A percentile compares a stretch with the other conserved stretches of the same genome.
Evolutionary conservation across 2,113 vertebrate species (phyloP).

Genomic region (Pyrgilauda ruficollis): DNA sequence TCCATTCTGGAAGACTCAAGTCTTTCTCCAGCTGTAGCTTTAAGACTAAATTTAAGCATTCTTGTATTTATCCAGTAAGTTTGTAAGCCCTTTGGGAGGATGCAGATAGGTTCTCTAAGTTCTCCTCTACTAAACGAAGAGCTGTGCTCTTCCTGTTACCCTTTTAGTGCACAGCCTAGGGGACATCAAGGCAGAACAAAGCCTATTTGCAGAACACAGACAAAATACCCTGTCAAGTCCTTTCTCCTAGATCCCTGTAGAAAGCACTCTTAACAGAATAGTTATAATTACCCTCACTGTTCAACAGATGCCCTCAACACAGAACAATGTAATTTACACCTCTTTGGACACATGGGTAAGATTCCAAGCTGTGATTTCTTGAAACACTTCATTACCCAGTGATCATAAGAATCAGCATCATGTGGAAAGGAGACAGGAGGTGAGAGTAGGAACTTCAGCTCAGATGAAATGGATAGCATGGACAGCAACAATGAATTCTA

Average conservation of each 20-base stretch:
- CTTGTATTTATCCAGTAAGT: not conserved
- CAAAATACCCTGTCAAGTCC: not conserved
- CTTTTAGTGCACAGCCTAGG: not conserved
- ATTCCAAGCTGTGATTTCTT: not conserved
- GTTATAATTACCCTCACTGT: not conserved
- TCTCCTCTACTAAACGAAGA: not conserved
- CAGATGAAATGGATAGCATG: not conserved
- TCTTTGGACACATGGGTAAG: not conserved
- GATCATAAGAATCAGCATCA: not conserved
- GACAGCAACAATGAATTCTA: not conserved
- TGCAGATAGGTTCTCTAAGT: not conserved
- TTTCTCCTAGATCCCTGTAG: not conserved
- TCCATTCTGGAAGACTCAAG: not conserved
- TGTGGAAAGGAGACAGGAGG: not conserved
- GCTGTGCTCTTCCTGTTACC: not conserved
- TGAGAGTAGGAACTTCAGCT: not conserved
- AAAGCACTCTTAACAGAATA: not conserved
- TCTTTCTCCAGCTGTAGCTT: not conserved
- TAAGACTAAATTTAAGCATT: not conserved
- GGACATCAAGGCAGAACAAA: not conserved
- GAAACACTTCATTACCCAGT: not conserved
- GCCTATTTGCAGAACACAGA: not conserved
- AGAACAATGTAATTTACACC: not conserved
- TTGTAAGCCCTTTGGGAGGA: not conserved
- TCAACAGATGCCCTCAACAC: not conserved